Base-by-base conservation (phyloP, 1,140 invertebrate species). In the Formica exsecta region DNA sequence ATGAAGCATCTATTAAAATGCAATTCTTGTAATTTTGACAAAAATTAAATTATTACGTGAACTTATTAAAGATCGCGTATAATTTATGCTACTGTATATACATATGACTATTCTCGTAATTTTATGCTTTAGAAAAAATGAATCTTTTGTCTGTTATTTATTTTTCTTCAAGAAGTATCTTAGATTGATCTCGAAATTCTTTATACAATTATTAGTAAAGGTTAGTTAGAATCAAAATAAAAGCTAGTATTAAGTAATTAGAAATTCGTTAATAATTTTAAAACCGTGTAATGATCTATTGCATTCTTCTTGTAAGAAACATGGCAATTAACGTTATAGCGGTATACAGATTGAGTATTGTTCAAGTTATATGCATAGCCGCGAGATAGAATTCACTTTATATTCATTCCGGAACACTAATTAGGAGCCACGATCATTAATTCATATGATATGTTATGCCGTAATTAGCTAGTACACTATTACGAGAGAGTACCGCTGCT, bases 381-480 rank as follows among this genome's bases (percentile, higher is more conserved):
- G 11, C 29, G 57, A 79, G 68, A 19, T 51, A 54, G 16, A 61
- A 88, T 73, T 22, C 57, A 61, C 54, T 73, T 59, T 7, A 41
- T 65, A 86, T 65, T 81, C 74, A 32, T 70, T 75, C 62, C 25
- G 19, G 8, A 61, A 38, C 68, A 64, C 22, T 89, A 89, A 89
- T 89, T 89, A 89, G 71, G n/a, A 86, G 22, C 62, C 13, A 22
- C 59, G 48, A 25, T 84, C 75, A 89, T 89, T 89, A 86, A 57
- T 65, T 51, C 44, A 32, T 29, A 66, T 41, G 48, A 22, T 29
- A 29, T 71, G 62, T 54, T 71, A 48, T 22, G 38, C 57, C 80
- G 44, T 86, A 89, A 89, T 89, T 86, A 89, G 44, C 38, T 66
- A 29, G 19, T 11, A 48, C 48, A 88, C 66, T 74, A 75, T 68